Percentiles rank a stretch among this genome's conserved stretches.
Evolutionary conservation across 2,888 invertebrate species (phyloP).

Genomic region (Anodontia alba): DNA sequence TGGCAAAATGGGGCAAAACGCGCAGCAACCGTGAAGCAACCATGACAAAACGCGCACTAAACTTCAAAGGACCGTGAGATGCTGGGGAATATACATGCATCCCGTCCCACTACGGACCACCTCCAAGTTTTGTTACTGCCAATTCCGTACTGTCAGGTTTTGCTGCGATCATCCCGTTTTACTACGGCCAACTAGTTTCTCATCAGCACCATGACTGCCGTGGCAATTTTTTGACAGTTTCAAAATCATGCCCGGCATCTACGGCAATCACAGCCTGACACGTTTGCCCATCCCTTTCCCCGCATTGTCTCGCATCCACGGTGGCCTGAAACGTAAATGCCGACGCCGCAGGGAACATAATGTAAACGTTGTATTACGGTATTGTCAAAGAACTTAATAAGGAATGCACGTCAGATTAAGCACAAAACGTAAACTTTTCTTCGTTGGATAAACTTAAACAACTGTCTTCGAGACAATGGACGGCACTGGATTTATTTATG

Average conservation of each 20-base stretch:
- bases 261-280: conserved; percentile 21
- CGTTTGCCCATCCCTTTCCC: conserved; percentile 18
- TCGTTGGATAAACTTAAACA: no score
- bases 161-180: background rate
- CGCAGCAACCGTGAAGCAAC: background rate
- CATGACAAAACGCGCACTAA: background rate
- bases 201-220: conserved; percentile 12
- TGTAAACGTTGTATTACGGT: background rate
- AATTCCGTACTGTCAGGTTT: background rate
- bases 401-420: no score
- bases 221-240: conserved; percentile 33
- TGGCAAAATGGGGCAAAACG: conserved; percentile 1
- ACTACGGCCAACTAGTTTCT: background rate
- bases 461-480: no score
- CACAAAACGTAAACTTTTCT: no score
- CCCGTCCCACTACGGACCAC: background rate
- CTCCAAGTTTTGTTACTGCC: background rate
- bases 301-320: conserved; percentile 30
- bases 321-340: conserved; percentile 20
- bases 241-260: conserved; percentile 31
- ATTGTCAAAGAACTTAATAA: no score
- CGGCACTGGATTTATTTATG: no score
- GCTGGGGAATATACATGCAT: background rate
- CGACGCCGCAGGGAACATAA: conserved; percentile 20
- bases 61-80: no score